A percentile compares a stretch with the other conserved stretches of the same genome.
These are phyloP conservation scores for Gopherus flavomarginatus DNA, from an alignment of 2,113 vertebrate species.

Conservation along the genomic window DNA sequence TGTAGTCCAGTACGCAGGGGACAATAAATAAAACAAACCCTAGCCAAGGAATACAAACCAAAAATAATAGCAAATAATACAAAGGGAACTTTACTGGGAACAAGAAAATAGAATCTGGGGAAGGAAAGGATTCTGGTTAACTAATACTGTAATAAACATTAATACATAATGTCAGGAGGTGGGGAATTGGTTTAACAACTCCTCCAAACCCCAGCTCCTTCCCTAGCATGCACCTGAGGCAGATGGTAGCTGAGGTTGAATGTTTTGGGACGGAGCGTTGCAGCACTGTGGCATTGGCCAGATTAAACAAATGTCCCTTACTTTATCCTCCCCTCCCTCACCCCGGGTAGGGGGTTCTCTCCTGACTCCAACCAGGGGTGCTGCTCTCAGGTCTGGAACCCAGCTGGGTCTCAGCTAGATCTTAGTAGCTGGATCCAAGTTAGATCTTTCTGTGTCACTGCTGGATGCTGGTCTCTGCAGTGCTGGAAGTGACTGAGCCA, in stretches of 20 bases:
- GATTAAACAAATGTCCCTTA: neutral
- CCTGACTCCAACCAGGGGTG: neutral
- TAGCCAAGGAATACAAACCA: neutral
- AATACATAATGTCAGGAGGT: too few species aligned
- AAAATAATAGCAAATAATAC: neutral
- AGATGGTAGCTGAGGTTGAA: neutral
- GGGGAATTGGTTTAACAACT: too few species aligned
- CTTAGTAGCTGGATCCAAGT: neutral
- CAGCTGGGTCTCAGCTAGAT: neutral
- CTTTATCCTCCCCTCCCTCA: neutral
- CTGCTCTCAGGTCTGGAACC: neutral
- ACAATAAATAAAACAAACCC: neutral
- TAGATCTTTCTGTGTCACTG: neutral
- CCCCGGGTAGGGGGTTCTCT: neutral
- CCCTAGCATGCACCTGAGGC: neutral
- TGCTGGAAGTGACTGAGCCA: neutral
- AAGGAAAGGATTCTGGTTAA: neutral
- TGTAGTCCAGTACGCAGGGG: neutral
- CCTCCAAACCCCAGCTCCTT: neutral
- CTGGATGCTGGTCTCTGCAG: neutral
- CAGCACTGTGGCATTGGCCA: neutral
- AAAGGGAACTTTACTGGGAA: neutral
- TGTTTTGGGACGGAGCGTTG: neutral
- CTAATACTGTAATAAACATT: neutral
- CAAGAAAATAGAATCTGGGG: neutral